These are phyloP conservation scores for Oithona nana DNA, from an alignment of 2,888 invertebrate genomes.

Conservation along the genomic window DNA sequence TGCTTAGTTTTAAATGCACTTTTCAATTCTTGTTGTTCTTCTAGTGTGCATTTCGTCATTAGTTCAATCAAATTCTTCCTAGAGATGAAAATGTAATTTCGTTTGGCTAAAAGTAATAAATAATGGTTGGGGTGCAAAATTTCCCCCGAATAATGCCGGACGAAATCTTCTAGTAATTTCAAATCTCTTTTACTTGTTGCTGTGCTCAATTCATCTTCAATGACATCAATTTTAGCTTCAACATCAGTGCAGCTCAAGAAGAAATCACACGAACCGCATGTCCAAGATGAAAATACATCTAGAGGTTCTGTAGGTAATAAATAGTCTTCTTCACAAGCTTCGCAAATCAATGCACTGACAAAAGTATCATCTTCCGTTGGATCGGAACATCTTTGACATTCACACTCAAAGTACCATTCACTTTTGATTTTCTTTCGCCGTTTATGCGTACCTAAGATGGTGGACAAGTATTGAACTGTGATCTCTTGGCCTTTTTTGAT, in stretches of 20 bases:
- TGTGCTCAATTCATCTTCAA: constrained; percentile 3
- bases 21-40: not conserved
- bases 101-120: constrained; percentile 2
- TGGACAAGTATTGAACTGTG: not conserved
- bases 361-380: constrained; percentile 1
- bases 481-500: not conserved
- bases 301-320: not conserved
- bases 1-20: not conserved
- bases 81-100: not conserved
- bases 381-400: constrained; percentile 6
- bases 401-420: constrained; percentile 5
- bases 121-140: constrained; percentile 3
- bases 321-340: not conserved
- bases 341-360: constrained; percentile 12
- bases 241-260: not conserved
- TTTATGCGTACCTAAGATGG: constrained; percentile 7
- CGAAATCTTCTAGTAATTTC: not conserved
- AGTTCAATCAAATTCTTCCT: not conserved
- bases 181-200: not conserved
- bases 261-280: constrained; percentile 9
- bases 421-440: not conserved
- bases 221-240: constrained; percentile 1
- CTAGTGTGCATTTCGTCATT: not conserved
- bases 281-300: not conserved
- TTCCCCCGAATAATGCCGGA: constrained; percentile 2